Conservation (phyloP, 1,140 invertebrate species). For the Sitodiplosis mosellana region DNA sequence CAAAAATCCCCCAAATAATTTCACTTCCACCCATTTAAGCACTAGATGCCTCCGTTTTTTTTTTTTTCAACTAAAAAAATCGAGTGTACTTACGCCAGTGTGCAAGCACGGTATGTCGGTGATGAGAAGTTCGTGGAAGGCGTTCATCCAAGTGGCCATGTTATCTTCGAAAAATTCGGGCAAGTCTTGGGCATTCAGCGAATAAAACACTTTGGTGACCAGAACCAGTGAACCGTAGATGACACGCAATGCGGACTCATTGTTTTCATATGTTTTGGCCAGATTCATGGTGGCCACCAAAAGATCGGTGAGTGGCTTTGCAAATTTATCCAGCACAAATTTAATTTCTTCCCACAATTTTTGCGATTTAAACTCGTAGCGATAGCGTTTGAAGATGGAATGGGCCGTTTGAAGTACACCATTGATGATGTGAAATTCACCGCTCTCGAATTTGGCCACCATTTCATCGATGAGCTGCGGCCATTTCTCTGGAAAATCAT, state of each 20-base stretch:
- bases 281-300: conserved; percentile 77
- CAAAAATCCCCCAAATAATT: no score
- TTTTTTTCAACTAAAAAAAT: no score
- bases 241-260: conserved; percentile 61
- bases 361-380: conserved; percentile 90
- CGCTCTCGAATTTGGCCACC: conserved; percentile 77
- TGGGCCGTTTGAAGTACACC: conserved; percentile 87
- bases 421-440: conserved; percentile 90
- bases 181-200: conserved; percentile 89
- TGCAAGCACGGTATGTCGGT: conserved; percentile 55
- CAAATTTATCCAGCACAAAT: conserved; percentile 85
- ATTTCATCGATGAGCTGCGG: conserved; percentile 74
- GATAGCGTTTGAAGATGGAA: conserved; percentile 89
- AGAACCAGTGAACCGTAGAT: conserved; percentile 80
- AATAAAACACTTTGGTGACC: conserved; percentile 93
- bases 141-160: conserved; percentile 84
- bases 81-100: conserved; percentile 37
- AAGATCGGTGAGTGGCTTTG: conserved; percentile 79
- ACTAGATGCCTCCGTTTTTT: no score
- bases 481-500: conserved; percentile 93
- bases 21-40: no score
- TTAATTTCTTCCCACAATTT: conserved; percentile 92
- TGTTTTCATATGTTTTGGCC: conserved; percentile 54
- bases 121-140: conserved; percentile 67
- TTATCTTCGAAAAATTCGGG: conserved; percentile 98